Evolutionary conservation across 2,113 vertebrate species (phyloP).

Genomic region (Elachura formosa): DNA sequence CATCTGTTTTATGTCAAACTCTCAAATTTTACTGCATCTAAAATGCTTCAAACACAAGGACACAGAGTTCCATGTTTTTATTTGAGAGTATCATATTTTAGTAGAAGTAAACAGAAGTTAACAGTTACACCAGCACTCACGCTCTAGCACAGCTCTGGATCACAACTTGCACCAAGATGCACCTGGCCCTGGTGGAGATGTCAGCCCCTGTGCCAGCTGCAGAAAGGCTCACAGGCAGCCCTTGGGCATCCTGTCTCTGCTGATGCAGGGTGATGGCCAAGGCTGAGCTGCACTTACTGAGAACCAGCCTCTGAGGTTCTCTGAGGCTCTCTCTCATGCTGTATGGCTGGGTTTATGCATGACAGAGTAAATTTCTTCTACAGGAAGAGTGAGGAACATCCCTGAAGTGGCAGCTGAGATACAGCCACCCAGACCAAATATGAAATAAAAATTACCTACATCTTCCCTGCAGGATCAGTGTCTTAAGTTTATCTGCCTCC

Average conservation of each 20-base stretch:
- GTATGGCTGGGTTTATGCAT: not conserved
- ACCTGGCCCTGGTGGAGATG: not conserved
- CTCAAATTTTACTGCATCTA: not conserved
- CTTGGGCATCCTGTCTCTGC: not conserved
- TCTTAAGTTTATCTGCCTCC: not conserved
- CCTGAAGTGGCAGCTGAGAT: not conserved
- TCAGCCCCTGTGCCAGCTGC: not conserved
- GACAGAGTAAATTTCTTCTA: not conserved
- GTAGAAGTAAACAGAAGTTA: not conserved
- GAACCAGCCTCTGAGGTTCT: not conserved
- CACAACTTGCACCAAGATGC: not conserved
- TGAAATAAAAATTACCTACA: not conserved
- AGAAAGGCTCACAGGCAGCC: not conserved
- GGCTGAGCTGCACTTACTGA: not conserved
- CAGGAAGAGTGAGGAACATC: not conserved
- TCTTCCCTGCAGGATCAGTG: not conserved
- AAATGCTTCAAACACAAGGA: not conserved
- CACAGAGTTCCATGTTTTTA: not conserved
- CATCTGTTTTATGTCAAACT: not conserved
- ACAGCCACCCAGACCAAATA: not conserved
- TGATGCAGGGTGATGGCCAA: accelerated
- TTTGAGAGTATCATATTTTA: not conserved
- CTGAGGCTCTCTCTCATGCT: not conserved
- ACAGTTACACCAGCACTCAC: not conserved
- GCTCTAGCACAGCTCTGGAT: not conserved